phyloP scores from a whole-genome alignment of 2,888 invertebrate genomes.

The Phyllotreta cruciferae region DNA sequence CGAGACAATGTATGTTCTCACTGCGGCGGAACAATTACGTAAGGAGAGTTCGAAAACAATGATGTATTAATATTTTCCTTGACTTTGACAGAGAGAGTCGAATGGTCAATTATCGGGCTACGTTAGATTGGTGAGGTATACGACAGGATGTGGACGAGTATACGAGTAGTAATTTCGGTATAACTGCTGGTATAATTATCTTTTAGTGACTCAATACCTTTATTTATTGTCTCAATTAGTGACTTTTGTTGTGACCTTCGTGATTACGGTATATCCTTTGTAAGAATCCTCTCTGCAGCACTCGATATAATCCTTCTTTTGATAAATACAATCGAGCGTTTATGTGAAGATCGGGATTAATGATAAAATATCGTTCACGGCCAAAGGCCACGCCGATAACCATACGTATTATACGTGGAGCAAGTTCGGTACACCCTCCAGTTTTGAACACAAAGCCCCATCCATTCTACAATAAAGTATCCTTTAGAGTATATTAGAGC shows the following conservation, averaged over 20 bases:
- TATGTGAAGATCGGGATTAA: slow-evolving; percentile 5
- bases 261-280: too few relatives aligned
- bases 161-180: too few relatives aligned
- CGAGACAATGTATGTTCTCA: slow-evolving; percentile 29
- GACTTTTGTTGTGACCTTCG: too few relatives aligned
- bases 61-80: slow-evolving; percentile 15
- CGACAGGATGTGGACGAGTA: neutral
- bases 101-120: neutral
- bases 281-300: neutral
- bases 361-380: slow-evolving; percentile 11
- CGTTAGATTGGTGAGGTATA: neutral
- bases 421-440: slow-evolving; percentile 12
- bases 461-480: slow-evolving; percentile 10
- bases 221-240: too few relatives aligned
- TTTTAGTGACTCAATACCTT: too few relatives aligned
- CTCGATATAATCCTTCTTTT: neutral
- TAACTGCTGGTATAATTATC: too few relatives aligned
- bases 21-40: slow-evolving; percentile 29
- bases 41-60: slow-evolving; percentile 10
- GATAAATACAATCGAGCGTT: slow-evolving; percentile 7
- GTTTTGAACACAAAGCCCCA: neutral
- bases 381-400: slow-evolving; percentile 1
- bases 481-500: slow-evolving; percentile 25
- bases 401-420: neutral
- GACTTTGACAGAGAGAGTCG: slow-evolving; percentile 12